These are phyloP conservation scores for Phymorhynchus buccinoides DNA, from an alignment of 1,140 invertebrate species.

Conservation along the genomic window DNA sequence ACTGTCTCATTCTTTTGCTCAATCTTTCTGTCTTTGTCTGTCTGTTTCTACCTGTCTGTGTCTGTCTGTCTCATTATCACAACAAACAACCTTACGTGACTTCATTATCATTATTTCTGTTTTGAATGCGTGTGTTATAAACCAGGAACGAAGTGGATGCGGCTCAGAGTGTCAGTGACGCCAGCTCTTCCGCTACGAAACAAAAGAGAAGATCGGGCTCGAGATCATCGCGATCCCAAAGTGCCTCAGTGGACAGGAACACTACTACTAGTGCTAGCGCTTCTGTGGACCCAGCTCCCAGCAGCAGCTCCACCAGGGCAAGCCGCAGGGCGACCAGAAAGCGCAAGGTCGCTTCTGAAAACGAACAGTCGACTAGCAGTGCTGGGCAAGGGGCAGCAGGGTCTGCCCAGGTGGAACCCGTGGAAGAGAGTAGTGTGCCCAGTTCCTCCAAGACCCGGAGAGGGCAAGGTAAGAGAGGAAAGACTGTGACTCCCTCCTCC, in stretches of 20 bases:
- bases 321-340: conserved; percentile 25
- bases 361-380: conserved; percentile 1
- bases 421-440: background rate
- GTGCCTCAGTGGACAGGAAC: background rate
- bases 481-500: background rate
- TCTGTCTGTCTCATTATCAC: too few relatives aligned
- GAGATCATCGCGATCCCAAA: conserved; percentile 24
- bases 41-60: too few relatives aligned
- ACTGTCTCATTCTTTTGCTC: too few relatives aligned
- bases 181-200: conserved; percentile 23
- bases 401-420: background rate
- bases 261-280: too few relatives aligned
- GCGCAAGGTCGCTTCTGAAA: background rate
- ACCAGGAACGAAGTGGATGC: conserved; percentile 25
- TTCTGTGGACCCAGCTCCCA: conserved; percentile 16
- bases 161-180: background rate
- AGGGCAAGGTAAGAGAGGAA: background rate
- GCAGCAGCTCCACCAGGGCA: background rate
- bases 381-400: background rate
- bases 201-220: conserved; percentile 27
- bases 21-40: too few relatives aligned
- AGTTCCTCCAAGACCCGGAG: background rate
- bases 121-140: background rate
- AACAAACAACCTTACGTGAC: too few relatives aligned
- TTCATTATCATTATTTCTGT: background rate